Evolutionary conservation across 2,888 invertebrate genomes (phyloP).

Genomic region (Melipona beecheii): DNA sequence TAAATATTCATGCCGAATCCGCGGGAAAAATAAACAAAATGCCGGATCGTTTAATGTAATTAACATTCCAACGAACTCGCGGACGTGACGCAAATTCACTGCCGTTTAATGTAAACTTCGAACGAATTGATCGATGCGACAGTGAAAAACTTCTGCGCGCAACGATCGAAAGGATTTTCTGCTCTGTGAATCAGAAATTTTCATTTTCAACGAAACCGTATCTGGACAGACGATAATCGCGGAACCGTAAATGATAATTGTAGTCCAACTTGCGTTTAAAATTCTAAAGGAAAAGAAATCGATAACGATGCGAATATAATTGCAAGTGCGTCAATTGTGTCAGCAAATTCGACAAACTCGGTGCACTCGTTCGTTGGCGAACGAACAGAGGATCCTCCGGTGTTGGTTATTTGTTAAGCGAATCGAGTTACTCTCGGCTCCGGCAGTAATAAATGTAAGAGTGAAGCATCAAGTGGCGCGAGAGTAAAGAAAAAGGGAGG

Average conservation of each 20-base stretch:
- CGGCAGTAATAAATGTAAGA: conserved; percentile 40
- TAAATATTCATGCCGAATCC: background rate
- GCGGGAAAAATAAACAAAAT: background rate
- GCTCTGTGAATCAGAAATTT: background rate
- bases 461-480: conserved; percentile 39
- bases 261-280: background rate
- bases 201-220: background rate
- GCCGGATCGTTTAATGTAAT: too few relatives aligned
- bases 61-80: too few relatives aligned
- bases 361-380: background rate
- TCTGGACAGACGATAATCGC: background rate
- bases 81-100: too few relatives aligned
- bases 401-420: conserved; percentile 23
- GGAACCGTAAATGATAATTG: background rate
- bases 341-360: background rate
- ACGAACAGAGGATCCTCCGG: background rate
- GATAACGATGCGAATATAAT: too few relatives aligned
- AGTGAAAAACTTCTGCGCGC: background rate
- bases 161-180: background rate
- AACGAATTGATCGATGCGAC: too few relatives aligned
- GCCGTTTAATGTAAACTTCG: too few relatives aligned
- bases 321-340: background rate
- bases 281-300: too few relatives aligned
- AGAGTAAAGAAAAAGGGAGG: background rate
- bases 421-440: conserved; percentile 10